Conservation (phyloP, 2,797 vertebrate genomes). For the Pterois miles region DNA sequence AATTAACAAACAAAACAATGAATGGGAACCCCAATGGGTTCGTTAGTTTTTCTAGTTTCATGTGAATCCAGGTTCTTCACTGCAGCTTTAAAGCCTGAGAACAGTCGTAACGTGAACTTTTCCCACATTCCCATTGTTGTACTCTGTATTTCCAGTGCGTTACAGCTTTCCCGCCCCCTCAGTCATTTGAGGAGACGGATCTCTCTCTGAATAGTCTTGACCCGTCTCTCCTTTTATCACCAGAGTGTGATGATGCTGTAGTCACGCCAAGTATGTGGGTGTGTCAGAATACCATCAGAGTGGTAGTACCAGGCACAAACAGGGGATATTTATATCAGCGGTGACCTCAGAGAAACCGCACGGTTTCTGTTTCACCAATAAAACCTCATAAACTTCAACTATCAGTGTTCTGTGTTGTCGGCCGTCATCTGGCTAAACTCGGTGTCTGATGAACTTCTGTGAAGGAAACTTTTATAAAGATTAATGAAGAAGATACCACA, state of each 20-base stretch:
- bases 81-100: too few relatives aligned
- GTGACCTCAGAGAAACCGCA: not conserved
- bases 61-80: too few relatives aligned
- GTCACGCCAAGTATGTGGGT: not conserved
- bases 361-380: not conserved
- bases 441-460: not conserved
- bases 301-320: conserved; percentile 30
- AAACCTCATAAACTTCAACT: not conserved
- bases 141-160: too few relatives aligned
- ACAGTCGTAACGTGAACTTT: too few relatives aligned
- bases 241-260: not conserved
- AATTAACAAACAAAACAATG: too few relatives aligned
- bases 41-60: too few relatives aligned
- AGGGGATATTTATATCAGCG: not conserved
- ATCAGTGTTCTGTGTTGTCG: not conserved
- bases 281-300: not conserved
- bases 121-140: too few relatives aligned
- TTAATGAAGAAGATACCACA: not conserved
- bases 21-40: too few relatives aligned
- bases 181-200: not conserved
- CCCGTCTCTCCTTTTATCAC: not conserved
- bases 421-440: not conserved
- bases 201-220: not conserved
- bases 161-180: too few relatives aligned
- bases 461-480: not conserved